Base-by-base conservation (phyloP, 2,113 vertebrate species). In the Percina caprodes region DNA sequence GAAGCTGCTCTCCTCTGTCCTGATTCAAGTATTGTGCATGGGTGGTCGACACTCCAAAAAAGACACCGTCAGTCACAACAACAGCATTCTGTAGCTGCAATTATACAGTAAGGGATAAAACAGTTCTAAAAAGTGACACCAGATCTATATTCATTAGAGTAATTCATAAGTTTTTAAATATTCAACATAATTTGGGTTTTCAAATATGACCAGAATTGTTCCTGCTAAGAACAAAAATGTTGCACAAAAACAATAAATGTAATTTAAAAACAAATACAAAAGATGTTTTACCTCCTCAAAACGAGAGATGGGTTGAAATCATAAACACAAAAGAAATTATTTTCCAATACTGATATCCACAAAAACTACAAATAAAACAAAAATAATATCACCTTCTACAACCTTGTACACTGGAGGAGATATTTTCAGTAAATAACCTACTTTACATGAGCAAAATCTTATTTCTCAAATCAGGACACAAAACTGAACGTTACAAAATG, bases 1-100 rank as follows among this genome's bases (percentile, higher is more conserved):
- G 66, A 75, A 68, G 48, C 85, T 79, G 59, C 80, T 69, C 76
- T 85, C 82, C 84, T 77, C 82, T 68, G 84, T 74, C 59, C 82
- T 67, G 65, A 81, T 84, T 89, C 75, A 74, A 77, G 61, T 24
- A 19, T 30, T 67, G 65, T n/a, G 72, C 48, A 81, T 82, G 89
- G 85, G 87, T 88, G 86, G 89, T 88, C 88, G 48, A 12, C 51
- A 30, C 59, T 71, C 23, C 11, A 33, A 15, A 35, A 15, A 35
- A 77, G 24, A 63, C 56, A 74, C 61, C 8, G 11, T 52, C 14
- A 39, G 23, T 68, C 70, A 58, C 56, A 85, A 74, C 65, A 83
- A 71, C 56, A 65, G 23, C n/a, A n/a, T n/a, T n/a, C n/a, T n/a
- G n/a, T n/a, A n/a, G n/a, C n/a, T n/a, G n/a, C 24, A 49, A 16